These are phyloP conservation scores for Petrocephalus sullivani DNA, from an alignment of 2,797 vertebrate species.

Conservation along the genomic window DNA sequence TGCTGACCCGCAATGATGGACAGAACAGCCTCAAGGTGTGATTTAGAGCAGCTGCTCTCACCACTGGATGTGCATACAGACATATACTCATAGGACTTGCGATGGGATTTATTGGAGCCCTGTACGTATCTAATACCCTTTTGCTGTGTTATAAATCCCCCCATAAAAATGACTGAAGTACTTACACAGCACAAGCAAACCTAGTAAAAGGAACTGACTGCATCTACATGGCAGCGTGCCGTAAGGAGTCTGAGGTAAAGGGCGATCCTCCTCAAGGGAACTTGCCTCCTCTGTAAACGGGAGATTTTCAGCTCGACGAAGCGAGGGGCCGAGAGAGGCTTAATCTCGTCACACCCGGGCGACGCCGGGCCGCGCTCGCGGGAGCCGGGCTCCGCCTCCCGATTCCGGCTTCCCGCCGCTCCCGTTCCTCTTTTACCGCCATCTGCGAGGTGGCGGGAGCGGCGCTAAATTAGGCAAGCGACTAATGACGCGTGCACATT, in stretches of 20 bases:
- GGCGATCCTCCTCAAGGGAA: background rate
- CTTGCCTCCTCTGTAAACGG: background rate
- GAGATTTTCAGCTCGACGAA: background rate
- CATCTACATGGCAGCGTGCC: background rate
- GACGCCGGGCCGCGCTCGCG: background rate
- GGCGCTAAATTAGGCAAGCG: background rate
- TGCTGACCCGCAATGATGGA: background rate
- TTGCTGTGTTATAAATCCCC: constrained; percentile 5
- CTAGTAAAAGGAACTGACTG: background rate
- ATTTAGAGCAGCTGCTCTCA: background rate
- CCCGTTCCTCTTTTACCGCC: constrained; percentile 1
- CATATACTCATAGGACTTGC: background rate
- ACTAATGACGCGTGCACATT: constrained; percentile 1
- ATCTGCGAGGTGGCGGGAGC: background rate
- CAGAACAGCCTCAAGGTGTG: background rate
- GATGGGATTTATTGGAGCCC: background rate
- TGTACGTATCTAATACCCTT: background rate
- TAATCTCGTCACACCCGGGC: background rate
- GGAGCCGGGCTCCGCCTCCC: background rate
- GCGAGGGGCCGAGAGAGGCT: background rate
- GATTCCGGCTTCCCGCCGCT: background rate
- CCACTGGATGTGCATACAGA: background rate
- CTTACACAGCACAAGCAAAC: background rate
- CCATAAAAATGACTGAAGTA: constrained; percentile 10
- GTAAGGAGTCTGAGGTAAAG: background rate